phyloP scores from a whole-genome alignment of 2,888 invertebrate species.

The Pandemis cinnamomeana region DNA sequence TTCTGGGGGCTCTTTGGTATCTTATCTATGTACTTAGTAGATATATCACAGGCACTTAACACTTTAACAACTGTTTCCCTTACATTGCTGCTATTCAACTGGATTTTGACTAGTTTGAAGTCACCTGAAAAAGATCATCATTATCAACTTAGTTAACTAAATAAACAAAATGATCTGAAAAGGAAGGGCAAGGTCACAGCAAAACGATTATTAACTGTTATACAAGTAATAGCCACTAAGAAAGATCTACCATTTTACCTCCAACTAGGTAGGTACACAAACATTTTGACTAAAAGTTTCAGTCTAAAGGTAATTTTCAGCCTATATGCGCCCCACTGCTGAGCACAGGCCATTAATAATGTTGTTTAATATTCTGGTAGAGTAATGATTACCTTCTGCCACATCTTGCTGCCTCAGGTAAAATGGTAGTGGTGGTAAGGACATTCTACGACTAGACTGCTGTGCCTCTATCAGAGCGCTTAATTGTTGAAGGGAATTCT shows the following conservation, averaged over 20 bases:
- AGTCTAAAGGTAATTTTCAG: too few species aligned
- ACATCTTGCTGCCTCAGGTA: constrained; percentile 89
- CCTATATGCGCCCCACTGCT: too few species aligned
- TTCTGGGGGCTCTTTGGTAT: constrained; percentile 76
- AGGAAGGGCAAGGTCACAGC: too few species aligned
- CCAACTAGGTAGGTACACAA: too few species aligned
- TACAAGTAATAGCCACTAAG: too few species aligned
- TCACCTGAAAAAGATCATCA: constrained; percentile 78
- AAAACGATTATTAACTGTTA: too few species aligned
- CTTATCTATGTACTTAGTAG: constrained; percentile 94
- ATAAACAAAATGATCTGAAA: too few species aligned
- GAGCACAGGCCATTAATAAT: not conserved
- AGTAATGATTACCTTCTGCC: constrained; percentile 73
- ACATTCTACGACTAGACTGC: constrained; percentile 85
- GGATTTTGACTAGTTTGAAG: constrained; percentile 90
- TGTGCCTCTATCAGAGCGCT: constrained; percentile 93
- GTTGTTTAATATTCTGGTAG: not conserved
- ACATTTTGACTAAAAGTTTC: too few species aligned
- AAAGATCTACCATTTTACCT: too few species aligned
- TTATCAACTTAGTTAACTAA: not conserved
- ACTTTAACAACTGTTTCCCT: constrained; percentile 90
- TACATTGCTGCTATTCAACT: constrained; percentile 87
- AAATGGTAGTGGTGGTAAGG: constrained; percentile 88
- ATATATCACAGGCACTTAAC: constrained; percentile 91
- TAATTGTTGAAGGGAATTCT: constrained; percentile 94